These are phyloP conservation scores for Albula glossodonta DNA, from an alignment of 2,113 vertebrate genomes.

Conservation along the genomic window DNA sequence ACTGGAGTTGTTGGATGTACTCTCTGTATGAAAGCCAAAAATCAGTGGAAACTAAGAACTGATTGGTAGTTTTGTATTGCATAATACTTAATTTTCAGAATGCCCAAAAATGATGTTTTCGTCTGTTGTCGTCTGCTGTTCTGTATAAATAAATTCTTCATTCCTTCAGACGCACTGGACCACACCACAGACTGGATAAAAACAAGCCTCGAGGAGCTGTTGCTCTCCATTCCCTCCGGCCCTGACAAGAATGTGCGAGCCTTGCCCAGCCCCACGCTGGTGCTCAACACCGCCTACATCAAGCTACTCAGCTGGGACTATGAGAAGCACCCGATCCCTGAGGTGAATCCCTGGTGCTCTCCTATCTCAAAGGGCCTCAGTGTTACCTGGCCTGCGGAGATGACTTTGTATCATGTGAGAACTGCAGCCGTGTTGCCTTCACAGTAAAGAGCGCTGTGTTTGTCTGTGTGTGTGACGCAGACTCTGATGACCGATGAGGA, in stretches of 20 bases:
- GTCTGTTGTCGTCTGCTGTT: background rate
- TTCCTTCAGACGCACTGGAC: constrained; percentile 76
- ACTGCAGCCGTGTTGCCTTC: background rate
- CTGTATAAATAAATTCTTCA: no score
- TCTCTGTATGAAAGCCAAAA: background rate
- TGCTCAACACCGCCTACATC: constrained; percentile 84
- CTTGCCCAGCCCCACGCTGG: constrained; percentile 76
- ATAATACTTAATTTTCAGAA: no score
- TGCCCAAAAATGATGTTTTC: no score
- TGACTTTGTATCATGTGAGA: no score
- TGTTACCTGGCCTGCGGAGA: background rate
- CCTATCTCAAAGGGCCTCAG: background rate
- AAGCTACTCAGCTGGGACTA: constrained; percentile 82
- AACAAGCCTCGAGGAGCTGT: constrained; percentile 76
- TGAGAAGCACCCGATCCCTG: constrained; percentile 73
- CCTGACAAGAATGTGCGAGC: constrained; percentile 56
- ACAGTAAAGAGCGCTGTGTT: background rate
- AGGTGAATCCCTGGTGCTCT: constrained; percentile 66
- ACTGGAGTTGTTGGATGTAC: background rate
- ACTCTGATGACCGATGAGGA: constrained; percentile 84
- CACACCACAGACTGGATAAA: constrained; percentile 87
- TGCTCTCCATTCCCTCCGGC: constrained; percentile 56
- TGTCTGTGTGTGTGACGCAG: constrained; percentile 54
- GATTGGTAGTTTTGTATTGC: background rate
- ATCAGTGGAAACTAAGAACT: background rate